Base-by-base conservation (phyloP, 2,888 invertebrate species). In the Ichneumoninae sp. region DNA sequence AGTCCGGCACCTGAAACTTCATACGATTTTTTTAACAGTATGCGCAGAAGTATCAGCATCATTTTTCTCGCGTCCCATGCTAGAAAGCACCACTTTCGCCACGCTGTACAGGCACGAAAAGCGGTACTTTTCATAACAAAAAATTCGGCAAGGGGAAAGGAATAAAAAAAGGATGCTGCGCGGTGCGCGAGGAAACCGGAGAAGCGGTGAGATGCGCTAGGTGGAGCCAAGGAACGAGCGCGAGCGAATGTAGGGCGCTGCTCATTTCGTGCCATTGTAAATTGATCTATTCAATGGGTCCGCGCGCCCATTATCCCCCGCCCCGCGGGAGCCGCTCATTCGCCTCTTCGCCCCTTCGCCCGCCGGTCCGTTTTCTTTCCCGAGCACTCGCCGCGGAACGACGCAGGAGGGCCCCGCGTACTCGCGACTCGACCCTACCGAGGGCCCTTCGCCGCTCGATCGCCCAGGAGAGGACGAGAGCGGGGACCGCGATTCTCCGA, bases 271-370 rank as follows among this genome's bases (percentile, higher is more conserved):
- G 91, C 92, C 93, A 93, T 93, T 93, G 93, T 93, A 93, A 93
- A 93, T 93, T 93, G 93, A 93, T 93, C 93, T 92, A 93, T 93
- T 93, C 92, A 93, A 92, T 93, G 93, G 93, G 90, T 90, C 92
- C 91, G 89, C 72, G 75, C 85, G 83, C 89, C 44, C 90, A 90
- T 92, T 91, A 93, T 93, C 91, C 91, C 90, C 88, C 81, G 70
- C 79, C 75, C 87, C 90, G 89, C 90, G 90, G 90, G 88, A 88
- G 86, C 13, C 70, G 60, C 70, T 74, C 72, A 62, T 65, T 70
- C 82, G 62, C 78, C 66, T 82, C 80, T 10, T 22, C 80, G 66
- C 75, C 80, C 88, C 76, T 77, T 44, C 60, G 30, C 62, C 83
- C 54, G 52, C 33, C 50, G 72, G 33, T 16, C 60, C 62, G 72